phyloP scores from a whole-genome alignment of 2,113 vertebrate species.

The Urocynchramus pylzowi region DNA sequence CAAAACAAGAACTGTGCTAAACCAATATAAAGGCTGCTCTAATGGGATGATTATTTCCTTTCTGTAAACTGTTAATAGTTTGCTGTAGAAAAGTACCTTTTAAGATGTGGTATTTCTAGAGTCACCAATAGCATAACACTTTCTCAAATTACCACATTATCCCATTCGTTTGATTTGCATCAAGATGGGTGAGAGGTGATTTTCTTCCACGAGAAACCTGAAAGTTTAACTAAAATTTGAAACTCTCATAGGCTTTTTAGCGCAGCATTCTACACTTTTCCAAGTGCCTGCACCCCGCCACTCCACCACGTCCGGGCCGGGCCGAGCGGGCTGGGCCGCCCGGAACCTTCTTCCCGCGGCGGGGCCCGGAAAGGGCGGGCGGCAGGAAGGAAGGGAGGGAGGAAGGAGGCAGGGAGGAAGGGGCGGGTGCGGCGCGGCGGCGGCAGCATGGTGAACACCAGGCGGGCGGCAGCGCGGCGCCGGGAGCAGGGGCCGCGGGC shows the following conservation, averaged over 20 bases:
- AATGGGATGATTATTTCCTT: background rate
- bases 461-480: background rate
- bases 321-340: background rate
- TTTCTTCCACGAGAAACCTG: background rate
- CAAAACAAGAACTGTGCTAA: background rate
- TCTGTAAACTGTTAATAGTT: background rate
- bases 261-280: accelerated
- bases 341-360: background rate
- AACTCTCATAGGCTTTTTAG: background rate
- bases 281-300: background rate
- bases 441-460: background rate
- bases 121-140: accelerated
- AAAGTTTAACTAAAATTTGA: background rate
- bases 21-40: background rate
- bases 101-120: background rate
- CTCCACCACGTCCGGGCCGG: accelerated
- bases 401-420: background rate
- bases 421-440: background rate
- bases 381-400: background rate
- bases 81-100: background rate
- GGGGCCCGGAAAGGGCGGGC: background rate
- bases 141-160: background rate
- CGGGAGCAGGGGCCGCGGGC: background rate
- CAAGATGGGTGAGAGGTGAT: background rate
- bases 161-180: background rate